Conservation (phyloP, 1,140 invertebrate genomes). For the Laupala kohalensis region DNA sequence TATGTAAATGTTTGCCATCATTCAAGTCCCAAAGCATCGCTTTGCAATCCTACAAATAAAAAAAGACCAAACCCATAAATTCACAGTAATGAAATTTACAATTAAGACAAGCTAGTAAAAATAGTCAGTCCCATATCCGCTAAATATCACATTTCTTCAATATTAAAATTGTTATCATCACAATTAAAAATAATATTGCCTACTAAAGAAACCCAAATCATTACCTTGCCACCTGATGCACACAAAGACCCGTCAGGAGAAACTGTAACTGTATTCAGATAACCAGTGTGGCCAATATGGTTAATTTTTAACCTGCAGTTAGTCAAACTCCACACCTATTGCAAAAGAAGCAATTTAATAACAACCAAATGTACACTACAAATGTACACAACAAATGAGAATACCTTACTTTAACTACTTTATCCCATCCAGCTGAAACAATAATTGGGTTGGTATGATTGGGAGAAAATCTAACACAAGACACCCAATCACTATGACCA, state of each 20-base stretch:
- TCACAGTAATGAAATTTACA: not conserved
- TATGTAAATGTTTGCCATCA: slow-evolving; percentile 98
- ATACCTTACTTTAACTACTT: slow-evolving; percentile 73
- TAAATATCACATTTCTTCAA: slow-evolving; percentile 15
- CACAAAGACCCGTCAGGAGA: slow-evolving; percentile 98
- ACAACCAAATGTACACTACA: not conserved
- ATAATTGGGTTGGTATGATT: slow-evolving; percentile 97
- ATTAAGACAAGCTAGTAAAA: not conserved
- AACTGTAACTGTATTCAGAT: slow-evolving; percentile 96
- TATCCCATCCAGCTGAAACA: slow-evolving; percentile 98
- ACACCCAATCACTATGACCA: slow-evolving; percentile 96
- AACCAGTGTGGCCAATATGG: slow-evolving; percentile 92
- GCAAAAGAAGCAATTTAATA: slow-evolving; percentile 35
- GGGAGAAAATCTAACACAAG: slow-evolving; percentile 96
- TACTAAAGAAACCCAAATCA: not conserved
- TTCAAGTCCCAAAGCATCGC: slow-evolving; percentile 99
- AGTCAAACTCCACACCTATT: slow-evolving; percentile 97
- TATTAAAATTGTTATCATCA: not conserved
- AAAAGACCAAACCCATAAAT: not conserved
- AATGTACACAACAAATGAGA: slow-evolving; percentile 20
- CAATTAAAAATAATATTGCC: not conserved
- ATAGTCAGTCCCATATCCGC: slow-evolving; percentile 32
- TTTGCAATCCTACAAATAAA: slow-evolving; percentile 68
- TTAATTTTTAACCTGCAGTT: slow-evolving; percentile 99
- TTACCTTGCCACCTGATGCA: slow-evolving; percentile 93